Percentiles rank a stretch among this genome's conserved stretches.
phyloP scores from a whole-genome alignment of 2,888 invertebrate genomes.

The Argyra leucocephala region DNA sequence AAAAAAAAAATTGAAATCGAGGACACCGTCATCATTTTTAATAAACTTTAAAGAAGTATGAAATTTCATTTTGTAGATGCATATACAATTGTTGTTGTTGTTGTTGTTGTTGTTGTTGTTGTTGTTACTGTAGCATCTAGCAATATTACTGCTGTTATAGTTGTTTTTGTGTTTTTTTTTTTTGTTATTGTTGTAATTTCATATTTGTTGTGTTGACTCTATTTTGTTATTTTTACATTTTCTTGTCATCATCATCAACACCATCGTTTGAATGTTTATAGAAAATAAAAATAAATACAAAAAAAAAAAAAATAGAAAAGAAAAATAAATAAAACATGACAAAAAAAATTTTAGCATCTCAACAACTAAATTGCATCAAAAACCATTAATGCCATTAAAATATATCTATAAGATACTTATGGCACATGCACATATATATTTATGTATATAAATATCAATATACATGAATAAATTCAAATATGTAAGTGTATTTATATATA shows the following conservation, averaged over 20 bases:
- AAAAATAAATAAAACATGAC: not conserved
- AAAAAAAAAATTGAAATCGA: not conserved
- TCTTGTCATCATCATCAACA: not conserved
- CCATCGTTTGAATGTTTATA: not conserved
- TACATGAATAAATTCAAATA: too few relatives aligned
- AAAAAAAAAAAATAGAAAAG: not conserved
- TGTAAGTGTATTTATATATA: too few relatives aligned
- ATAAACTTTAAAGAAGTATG: slow-evolving; percentile 3
- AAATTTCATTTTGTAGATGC: not conserved
- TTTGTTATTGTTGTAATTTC: not conserved
- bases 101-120: not conserved
- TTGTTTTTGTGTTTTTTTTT: not conserved
- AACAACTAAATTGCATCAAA: not conserved
- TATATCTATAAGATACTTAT: too few relatives aligned
- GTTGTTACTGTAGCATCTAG: not conserved
- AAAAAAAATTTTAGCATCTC: not conserved
- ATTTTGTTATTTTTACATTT: not conserved
- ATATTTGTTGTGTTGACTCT: too few relatives aligned
- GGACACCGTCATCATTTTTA: not conserved
- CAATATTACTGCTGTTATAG: too few relatives aligned
- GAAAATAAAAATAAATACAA: not conserved
- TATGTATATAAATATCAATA: too few relatives aligned
- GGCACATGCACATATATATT: too few relatives aligned
- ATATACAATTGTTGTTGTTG: not conserved
- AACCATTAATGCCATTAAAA: not conserved